Percentiles rank a stretch among this genome's conserved stretches.
These are phyloP conservation scores for Clusia tigrina DNA, from an alignment of 2,888 invertebrate species.

Conservation along the genomic window DNA sequence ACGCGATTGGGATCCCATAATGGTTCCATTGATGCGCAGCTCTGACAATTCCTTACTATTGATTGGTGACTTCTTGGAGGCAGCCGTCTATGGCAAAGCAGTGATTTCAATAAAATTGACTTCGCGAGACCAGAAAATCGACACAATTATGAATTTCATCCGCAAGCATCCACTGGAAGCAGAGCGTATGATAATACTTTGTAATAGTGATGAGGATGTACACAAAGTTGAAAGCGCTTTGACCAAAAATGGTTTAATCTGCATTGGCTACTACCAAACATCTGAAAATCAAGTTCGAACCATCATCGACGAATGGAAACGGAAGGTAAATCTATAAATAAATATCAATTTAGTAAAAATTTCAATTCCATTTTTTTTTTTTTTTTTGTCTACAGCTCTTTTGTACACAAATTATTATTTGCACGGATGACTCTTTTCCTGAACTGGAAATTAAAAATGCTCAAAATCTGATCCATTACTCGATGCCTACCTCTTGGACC, in stretches of 20 bases:
- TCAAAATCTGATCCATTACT: constrained; percentile 75
- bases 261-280: constrained; percentile 37
- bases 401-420: constrained; percentile 67
- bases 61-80: constrained; percentile 78
- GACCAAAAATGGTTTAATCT: constrained; percentile 37
- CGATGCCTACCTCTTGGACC: constrained; percentile 72
- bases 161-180: constrained; percentile 63
- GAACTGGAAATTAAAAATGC: constrained; percentile 73
- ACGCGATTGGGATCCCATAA: constrained; percentile 71
- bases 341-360: not conserved
- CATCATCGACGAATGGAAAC: constrained; percentile 44
- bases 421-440: constrained; percentile 73
- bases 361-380: constrained; percentile 3
- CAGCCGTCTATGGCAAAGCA: constrained; percentile 74
- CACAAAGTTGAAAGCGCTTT: constrained; percentile 55
- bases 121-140: constrained; percentile 41
- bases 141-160: constrained; percentile 66
- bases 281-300: constrained; percentile 30
- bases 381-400: constrained; percentile 32
- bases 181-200: constrained; percentile 71
- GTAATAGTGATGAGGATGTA: constrained; percentile 69
- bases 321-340: constrained; percentile 34
- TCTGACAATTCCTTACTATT: constrained; percentile 70
- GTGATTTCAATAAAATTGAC: constrained; percentile 64
- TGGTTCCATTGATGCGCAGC: constrained; percentile 66